Conservation (phyloP, 1,140 invertebrate genomes). For the Hydropsyche tenuis region DNA sequence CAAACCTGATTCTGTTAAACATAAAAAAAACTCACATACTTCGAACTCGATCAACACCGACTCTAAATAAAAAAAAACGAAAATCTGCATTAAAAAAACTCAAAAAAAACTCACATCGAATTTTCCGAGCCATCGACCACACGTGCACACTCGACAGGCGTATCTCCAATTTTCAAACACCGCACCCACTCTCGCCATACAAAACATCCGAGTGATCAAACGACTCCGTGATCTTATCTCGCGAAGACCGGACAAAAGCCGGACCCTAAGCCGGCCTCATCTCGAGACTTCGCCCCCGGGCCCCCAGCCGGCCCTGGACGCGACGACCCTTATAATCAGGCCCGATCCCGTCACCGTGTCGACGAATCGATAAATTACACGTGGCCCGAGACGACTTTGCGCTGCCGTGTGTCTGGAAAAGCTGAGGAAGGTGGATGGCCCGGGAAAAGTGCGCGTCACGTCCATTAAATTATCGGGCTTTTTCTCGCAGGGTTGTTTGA, state of each 20-base stretch:
- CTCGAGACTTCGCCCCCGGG: background rate
- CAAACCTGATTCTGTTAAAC: no score
- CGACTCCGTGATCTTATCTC: background rate
- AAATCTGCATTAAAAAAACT: no score
- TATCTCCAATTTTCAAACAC: no score
- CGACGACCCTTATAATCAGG: slow-evolving; percentile 9
- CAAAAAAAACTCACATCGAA: no score
- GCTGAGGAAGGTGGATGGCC: background rate
- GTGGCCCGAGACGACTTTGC: background rate
- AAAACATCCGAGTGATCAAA: background rate
- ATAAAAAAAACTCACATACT: no score
- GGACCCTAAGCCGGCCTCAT: background rate
- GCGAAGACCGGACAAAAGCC: background rate
- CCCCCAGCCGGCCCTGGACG: background rate
- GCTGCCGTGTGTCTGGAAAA: background rate
- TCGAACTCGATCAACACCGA: no score
- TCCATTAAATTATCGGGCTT: slow-evolving; percentile 19
- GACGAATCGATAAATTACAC: slow-evolving; percentile 22
- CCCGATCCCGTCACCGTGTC: background rate
- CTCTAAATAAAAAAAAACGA: no score
- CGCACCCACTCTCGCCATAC: background rate
- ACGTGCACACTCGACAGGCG: no score
- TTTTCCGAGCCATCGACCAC: no score
- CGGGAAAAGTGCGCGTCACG: slow-evolving; percentile 23
- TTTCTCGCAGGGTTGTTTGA: no score